Evolutionary conservation across 2,113 vertebrate genomes (phyloP), one percentile per base, ranked within the genome.

Genomic region (Ia io): DNA sequence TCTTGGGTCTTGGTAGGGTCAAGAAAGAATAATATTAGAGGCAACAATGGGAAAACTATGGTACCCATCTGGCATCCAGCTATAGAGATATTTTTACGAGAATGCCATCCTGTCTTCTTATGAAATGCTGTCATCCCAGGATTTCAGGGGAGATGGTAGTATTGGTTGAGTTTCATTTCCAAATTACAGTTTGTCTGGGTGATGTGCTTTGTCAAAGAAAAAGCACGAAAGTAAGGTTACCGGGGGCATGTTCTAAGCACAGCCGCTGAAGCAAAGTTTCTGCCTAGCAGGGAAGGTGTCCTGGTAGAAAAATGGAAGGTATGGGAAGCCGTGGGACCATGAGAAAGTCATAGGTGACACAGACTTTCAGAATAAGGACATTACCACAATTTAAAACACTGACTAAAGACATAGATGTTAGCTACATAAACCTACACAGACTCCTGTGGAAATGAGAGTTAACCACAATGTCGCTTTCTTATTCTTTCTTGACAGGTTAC

Each of bases 401-500:
- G 69, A 47, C n/a, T n/a, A 23, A 74, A 92, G 76, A 37, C 56
- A 16, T 1, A 9, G 14, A 9, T 51, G 22, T 28, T 9, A 30
- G 17, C 22, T 61, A 40, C 25, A 14, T 9, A 22, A 61, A 20
- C 28, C 44, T 84, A 3, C 11, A 3, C 7, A 25, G 25, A 91
- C 13, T 51, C 4, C 14, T 53, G 42, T 63, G 53, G 76, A 61
- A 90, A 77, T 20, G 13, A 69, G n/a, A 3, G 30, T 53, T 91
- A 65, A 51, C 20, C 12, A 17, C 42, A 37, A 20, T 40, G 5
- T 9, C 12, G 20, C 77, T 95, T 42, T 97, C 59, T 95, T 7
- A 8, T 88, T 94, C 14, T 96, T 96, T 97, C 78, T 98, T 97
- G 91, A 97, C 98, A 99, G 99, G 97, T 98, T 99, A 87, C 96